Conservation (phyloP, 2,888 invertebrate genomes). For the Caenorhabditis wallacei region DNA sequence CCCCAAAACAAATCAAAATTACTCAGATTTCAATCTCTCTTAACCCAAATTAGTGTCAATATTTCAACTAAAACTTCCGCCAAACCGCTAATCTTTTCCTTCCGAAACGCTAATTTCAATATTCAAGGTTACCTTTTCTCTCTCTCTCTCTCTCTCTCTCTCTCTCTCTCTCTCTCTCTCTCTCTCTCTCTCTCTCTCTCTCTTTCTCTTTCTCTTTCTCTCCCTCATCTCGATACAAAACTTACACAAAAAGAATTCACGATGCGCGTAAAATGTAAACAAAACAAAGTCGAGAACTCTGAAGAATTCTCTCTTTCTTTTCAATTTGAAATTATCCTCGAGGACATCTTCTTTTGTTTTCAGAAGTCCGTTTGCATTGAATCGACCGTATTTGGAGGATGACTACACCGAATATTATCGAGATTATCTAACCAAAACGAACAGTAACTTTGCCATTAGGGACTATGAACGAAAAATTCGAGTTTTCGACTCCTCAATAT, state of each 20-base stretch:
- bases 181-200: no score
- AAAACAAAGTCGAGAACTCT: conserved; percentile 22
- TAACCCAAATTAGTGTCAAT: conserved; percentile 41
- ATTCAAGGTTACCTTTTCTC: conserved; percentile 40
- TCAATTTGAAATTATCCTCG: conserved; percentile 52
- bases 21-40: conserved; percentile 23
- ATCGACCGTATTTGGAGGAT: conserved; percentile 65
- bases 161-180: no score
- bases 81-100: conserved; percentile 42
- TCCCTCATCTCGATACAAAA: conserved; percentile 7
- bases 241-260: conserved; percentile 32
- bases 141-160: no score
- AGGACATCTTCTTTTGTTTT: conserved; percentile 51
- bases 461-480: conserved; percentile 59
- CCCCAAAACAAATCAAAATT: background rate
- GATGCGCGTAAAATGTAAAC: conserved; percentile 16
- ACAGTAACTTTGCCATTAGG: conserved; percentile 59
- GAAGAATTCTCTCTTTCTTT: background rate
- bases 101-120: conserved; percentile 48
- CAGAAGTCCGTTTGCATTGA: conserved; percentile 65
- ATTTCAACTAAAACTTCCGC: conserved; percentile 22
- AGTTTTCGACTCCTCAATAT: conserved; percentile 54
- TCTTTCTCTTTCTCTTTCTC: background rate
- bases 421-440: conserved; percentile 63
- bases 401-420: conserved; percentile 65